Conservation (phyloP, 2,797 vertebrate species). For the Trematomus bernacchii region DNA sequence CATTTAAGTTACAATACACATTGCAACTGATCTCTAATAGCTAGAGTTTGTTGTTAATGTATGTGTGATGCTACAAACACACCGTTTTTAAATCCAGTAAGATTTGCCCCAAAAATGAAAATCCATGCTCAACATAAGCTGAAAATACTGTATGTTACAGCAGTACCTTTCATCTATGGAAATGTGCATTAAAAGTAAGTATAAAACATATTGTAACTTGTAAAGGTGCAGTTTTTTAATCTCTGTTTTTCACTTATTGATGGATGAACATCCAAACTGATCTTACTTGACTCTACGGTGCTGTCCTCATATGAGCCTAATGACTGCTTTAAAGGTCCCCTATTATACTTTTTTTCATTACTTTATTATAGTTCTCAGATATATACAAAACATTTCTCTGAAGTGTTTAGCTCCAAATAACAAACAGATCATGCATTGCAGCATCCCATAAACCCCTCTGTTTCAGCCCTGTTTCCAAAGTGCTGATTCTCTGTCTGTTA, state of each 20-base stretch:
- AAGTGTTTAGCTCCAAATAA: too few relatives aligned
- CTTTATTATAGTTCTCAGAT: too few relatives aligned
- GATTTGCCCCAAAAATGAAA: not conserved
- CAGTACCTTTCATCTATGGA: slow-evolving; percentile 8
- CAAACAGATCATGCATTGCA: too few relatives aligned
- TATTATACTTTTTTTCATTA: too few relatives aligned
- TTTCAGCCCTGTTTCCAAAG: too few relatives aligned
- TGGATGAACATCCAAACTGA: slow-evolving; percentile 15
- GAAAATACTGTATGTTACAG: slow-evolving; percentile 15
- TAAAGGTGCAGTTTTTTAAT: slow-evolving; percentile 37
- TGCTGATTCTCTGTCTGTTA: too few relatives aligned
- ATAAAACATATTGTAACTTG: slow-evolving; percentile 37
- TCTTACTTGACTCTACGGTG: not conserved
- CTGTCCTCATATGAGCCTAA: not conserved
- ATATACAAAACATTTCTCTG: not conserved
- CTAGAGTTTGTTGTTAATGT: slow-evolving; percentile 5
- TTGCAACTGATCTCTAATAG: slow-evolving; percentile 39
- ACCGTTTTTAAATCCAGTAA: slow-evolving; percentile 13
- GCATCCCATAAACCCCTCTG: too few relatives aligned
- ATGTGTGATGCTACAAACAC: not conserved
- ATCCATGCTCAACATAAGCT: not conserved
- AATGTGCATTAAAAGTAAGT: slow-evolving; percentile 24
- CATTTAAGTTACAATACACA: slow-evolving; percentile 46
- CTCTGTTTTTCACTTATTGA: slow-evolving; percentile 9
- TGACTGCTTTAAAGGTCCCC: too few relatives aligned